Conservation (phyloP, 2,797 vertebrate genomes). For the Macropus fuliginosus region DNA sequence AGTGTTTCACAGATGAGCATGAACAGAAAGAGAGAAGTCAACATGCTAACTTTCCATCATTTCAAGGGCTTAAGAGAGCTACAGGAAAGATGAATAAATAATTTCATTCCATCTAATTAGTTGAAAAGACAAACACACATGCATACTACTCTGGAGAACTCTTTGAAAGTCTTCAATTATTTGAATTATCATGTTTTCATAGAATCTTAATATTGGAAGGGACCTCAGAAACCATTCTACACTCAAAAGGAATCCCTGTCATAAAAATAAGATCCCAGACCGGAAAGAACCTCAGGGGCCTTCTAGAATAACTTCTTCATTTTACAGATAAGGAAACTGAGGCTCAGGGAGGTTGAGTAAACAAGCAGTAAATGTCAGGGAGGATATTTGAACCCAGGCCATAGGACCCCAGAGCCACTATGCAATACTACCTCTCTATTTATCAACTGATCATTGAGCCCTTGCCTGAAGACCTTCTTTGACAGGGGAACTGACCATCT, state of each 20-base stretch:
- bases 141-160: constrained; percentile 69
- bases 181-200: neutral
- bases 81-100: constrained; percentile 50
- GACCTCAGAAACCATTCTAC: neutral
- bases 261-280: neutral
- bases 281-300: neutral
- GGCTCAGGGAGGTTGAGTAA: neutral
- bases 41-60: neutral
- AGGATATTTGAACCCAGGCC: neutral
- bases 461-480: neutral
- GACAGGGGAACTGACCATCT: neutral
- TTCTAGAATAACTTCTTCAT: neutral
- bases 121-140: constrained; percentile 71
- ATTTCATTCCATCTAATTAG: constrained; percentile 69
- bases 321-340: neutral
- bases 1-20: neutral
- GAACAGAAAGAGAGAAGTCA: constrained; percentile 19
- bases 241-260: neutral
- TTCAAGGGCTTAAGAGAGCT: constrained; percentile 49
- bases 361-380: neutral
- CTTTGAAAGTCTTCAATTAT: constrained; percentile 69
- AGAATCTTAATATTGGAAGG: neutral
- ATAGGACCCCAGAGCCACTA: neutral
- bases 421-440: neutral
- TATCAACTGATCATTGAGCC: neutral